Base-by-base conservation (phyloP, 2,113 vertebrate species). In the Puma concolor region DNA sequence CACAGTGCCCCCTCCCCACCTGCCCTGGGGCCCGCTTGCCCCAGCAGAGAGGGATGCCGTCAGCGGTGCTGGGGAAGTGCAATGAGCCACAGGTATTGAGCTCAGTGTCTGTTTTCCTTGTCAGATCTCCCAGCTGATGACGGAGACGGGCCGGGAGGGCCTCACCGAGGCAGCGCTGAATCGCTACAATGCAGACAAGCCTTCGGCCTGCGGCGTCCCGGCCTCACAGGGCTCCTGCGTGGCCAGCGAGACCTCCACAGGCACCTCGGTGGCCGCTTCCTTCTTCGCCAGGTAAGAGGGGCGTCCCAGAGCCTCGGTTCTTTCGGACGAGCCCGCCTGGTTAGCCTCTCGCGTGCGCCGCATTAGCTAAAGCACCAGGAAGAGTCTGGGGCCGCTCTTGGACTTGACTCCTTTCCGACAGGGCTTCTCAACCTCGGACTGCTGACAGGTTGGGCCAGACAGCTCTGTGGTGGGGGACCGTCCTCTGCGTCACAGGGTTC, bases 271-370 rank as follows among this genome's bases (percentile, higher is more conserved):
- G 25, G 99, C 99, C 0, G 99, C 99, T 0, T 99, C 99, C 14
- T 99, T 99, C 99, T 99, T 99, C 57, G 99, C 99, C 98, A 99
- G 99, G 99, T 99, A 99, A 99, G 98, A 96, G 74, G 88, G 36
- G 89, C 33, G 97, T 83, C 79, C 71, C 71, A 1, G 74, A 23
- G 79, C n/a, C 19, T 90, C 54, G 44, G 74, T 38, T n/a, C 96
- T 96, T 54, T 41, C 3, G 3, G n/a, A 16, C 77, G 85, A 2
- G n/a, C 19, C 25, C 0, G 1, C 19, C 13, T 12, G 31, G 33
- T 4, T 19, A 13, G 19, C 63, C 54, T 48, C 50, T 60, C 38
- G 0, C 0, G 1, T 13, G 9, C 72, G 19, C 77, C 11, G 7
- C 12, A 2, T 23, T 10, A 21, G 21, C 31, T 38, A 21, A 54